Percentiles rank a stretch among this genome's conserved stretches.
Evolutionary conservation across 37 sponge, comb jelly and placozoan species (phyloP).

Genomic region (Amphimedon queenslandica): DNA sequence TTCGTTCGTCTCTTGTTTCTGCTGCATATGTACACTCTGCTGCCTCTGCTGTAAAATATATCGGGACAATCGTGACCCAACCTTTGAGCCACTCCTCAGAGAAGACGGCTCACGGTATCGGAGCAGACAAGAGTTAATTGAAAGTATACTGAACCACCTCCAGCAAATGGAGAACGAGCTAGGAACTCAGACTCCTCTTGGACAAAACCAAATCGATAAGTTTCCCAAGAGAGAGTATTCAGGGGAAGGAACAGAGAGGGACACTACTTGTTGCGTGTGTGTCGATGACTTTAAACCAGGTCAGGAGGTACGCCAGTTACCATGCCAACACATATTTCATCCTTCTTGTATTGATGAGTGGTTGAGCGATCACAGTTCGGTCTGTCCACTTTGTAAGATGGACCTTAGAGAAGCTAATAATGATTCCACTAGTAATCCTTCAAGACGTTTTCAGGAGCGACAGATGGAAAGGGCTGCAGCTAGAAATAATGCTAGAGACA

Average conservation of each 20-base stretch:
- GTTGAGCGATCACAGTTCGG: constrained; percentile 42
- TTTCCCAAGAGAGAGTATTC: constrained; percentile 23
- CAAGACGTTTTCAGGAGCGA: too few relatives aligned
- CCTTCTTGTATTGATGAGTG: constrained; percentile 56
- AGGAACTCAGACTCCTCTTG: constrained; percentile 30
- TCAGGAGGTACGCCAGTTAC: constrained; percentile 23
- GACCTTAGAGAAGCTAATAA: background rate
- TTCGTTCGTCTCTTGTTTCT: constrained; percentile 22
- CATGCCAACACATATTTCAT: constrained; percentile 57
- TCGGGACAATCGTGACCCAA: constrained; percentile 1
- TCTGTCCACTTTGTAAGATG: constrained; percentile 50
- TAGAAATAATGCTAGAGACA: too few relatives aligned
- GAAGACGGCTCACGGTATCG: background rate
- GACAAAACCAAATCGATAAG: constrained; percentile 7
- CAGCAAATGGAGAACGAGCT: constrained; percentile 38
- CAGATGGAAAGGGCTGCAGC: too few relatives aligned
- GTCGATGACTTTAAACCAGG: constrained; percentile 45
- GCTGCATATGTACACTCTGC: background rate
- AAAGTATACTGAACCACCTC: constrained; percentile 56
- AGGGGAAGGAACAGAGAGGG: background rate
- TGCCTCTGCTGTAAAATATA: background rate
- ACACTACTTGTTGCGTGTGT: constrained; percentile 42
- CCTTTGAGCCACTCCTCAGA: constrained; percentile 7
- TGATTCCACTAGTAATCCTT: too few relatives aligned
- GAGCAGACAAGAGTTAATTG: constrained; percentile 43